A percentile compares a stretch with the other conserved stretches of the same genome.
Evolutionary conservation across 2,797 vertebrate species (phyloP).

Genomic region (Lates japonicus): DNA sequence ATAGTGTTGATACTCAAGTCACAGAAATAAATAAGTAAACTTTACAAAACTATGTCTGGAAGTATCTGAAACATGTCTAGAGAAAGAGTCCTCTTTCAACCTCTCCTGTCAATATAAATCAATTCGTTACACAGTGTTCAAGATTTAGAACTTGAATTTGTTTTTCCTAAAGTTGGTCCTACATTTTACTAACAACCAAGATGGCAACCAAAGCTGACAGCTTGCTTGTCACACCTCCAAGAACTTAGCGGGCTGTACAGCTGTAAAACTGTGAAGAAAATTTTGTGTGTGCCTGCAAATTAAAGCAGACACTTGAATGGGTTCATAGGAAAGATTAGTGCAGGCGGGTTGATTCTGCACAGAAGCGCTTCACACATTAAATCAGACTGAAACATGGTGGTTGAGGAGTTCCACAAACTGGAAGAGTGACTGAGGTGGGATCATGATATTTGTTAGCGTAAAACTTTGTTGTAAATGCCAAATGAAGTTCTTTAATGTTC

Average conservation of each 20-base stretch:
- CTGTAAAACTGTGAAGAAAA: not conserved
- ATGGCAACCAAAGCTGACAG: not conserved
- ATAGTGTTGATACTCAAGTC: not conserved
- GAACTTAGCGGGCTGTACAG: not conserved
- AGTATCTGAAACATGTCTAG: not conserved
- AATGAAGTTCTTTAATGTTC: too few relatives aligned
- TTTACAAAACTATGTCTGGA: not conserved
- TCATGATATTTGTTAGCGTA: not conserved
- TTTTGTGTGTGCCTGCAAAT: not conserved
- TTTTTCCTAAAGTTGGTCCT: not conserved
- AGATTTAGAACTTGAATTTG: not conserved
- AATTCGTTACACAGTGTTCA: not conserved
- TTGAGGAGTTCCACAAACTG: not conserved
- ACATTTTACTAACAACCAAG: not conserved
- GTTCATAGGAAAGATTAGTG: not conserved
- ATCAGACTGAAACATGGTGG: not conserved
- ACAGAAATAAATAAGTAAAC: constrained; percentile 7
- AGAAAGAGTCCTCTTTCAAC: not conserved
- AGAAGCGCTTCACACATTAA: not conserved
- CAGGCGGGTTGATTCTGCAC: not conserved
- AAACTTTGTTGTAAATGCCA: too few relatives aligned
- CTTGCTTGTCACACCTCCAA: not conserved
- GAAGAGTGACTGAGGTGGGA: not conserved
- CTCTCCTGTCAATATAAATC: not conserved
- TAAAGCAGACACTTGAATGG: not conserved